A percentile compares a stretch with the other conserved stretches of the same genome.
phyloP scores from a whole-genome alignment of 2,113 vertebrate genomes.

The Dicaeum eximium region DNA sequence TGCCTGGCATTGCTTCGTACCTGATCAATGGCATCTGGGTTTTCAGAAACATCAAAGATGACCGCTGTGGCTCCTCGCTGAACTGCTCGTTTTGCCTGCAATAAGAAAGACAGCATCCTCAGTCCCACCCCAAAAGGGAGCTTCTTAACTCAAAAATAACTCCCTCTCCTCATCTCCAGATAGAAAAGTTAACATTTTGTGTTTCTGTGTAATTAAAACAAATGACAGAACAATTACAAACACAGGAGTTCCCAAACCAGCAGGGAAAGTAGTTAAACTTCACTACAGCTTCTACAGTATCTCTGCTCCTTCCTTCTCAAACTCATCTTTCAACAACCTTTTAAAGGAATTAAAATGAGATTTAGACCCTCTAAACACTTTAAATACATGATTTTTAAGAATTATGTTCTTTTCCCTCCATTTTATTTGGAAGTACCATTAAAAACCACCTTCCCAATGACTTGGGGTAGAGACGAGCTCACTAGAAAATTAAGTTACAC shows the following conservation, averaged over 20 bases:
- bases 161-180: background rate
- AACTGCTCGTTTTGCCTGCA: slow-evolving; percentile 93
- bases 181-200: background rate
- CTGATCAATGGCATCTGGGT: slow-evolving; percentile 97
- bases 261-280: background rate
- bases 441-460: background rate
- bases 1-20: slow-evolving; percentile 66
- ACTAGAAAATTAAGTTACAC: background rate
- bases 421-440: background rate
- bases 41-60: slow-evolving; percentile 99
- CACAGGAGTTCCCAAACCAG: background rate
- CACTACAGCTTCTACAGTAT: background rate
- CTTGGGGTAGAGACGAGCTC: background rate
- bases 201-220: background rate
- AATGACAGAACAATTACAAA: background rate
- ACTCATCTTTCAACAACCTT: background rate
- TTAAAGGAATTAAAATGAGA: background rate
- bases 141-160: background rate
- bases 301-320: background rate
- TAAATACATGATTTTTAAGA: background rate
- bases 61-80: slow-evolving; percentile 96
- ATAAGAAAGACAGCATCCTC: slow-evolving; percentile 55
- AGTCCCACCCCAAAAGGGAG: slow-evolving; percentile 1
- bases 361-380: background rate
- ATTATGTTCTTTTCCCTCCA: background rate